Percentiles rank a stretch among this genome's conserved stretches.
Evolutionary conservation across 2,797 vertebrate genomes (phyloP).

Genomic region (Esox masquinongy): DNA sequence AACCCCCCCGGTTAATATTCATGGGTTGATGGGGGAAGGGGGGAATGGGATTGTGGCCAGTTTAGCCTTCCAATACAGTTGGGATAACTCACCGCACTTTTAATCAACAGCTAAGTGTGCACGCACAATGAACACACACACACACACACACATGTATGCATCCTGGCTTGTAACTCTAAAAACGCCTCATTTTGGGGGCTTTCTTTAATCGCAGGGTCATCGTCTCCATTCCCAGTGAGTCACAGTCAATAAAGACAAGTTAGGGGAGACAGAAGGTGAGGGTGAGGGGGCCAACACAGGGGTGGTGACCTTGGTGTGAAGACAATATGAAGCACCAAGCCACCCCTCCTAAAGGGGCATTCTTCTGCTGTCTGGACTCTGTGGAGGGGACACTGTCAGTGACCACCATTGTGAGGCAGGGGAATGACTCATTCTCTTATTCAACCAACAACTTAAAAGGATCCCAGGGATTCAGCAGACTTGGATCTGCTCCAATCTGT

Average conservation of each 20-base stretch:
- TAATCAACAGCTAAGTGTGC: neutral
- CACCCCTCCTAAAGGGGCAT: constrained; percentile 54
- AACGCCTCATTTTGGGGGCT: constrained; percentile 57
- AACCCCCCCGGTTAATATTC: constrained; percentile 59
- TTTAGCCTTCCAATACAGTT: constrained; percentile 39
- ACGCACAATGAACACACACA: neutral
- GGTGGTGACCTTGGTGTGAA: constrained; percentile 61
- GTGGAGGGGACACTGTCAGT: constrained; percentile 61
- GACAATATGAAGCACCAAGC: constrained; percentile 58
- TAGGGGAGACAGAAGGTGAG: constrained; percentile 69
- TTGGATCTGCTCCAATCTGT: constrained; percentile 46
- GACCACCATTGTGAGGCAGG: constrained; percentile 60
- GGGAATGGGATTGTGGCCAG: constrained; percentile 32
- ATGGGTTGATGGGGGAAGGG: constrained; percentile 21
- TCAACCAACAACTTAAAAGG: constrained; percentile 47
- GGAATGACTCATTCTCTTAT: constrained; percentile 68
- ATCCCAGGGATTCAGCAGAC: constrained; percentile 55
- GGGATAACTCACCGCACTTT: constrained; percentile 39
- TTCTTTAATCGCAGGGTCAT: constrained; percentile 73
- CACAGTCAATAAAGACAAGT: constrained; percentile 81
- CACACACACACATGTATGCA: constrained; percentile 15
- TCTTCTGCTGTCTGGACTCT: constrained; percentile 58
- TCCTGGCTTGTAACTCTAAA: constrained; percentile 57
- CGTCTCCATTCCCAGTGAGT: constrained; percentile 71
- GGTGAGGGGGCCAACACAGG: constrained; percentile 59